phyloP scores from a whole-genome alignment of 2,113 vertebrate genomes.

The Bubo bubo region DNA sequence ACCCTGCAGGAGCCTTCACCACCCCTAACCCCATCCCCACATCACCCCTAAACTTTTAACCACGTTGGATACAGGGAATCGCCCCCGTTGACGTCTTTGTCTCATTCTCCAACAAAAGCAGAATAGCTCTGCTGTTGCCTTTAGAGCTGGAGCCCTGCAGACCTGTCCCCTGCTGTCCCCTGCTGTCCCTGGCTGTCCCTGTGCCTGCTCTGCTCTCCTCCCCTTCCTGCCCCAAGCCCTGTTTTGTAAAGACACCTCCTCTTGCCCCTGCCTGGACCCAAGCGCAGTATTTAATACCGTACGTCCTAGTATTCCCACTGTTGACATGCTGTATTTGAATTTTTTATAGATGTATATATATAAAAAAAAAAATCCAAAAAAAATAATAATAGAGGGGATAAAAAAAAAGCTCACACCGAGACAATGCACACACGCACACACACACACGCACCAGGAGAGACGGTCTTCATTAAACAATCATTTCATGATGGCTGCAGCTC shows the following conservation, averaged over 20 bases:
- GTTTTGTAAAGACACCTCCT: slow-evolving; percentile 65
- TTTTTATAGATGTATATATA: slow-evolving; percentile 80
- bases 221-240: background rate
- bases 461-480: slow-evolving; percentile 75
- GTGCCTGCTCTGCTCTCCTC: slow-evolving; percentile 19
- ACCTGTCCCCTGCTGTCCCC: background rate
- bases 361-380: slow-evolving; percentile 23
- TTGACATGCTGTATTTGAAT: slow-evolving; percentile 72
- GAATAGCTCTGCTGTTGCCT: slow-evolving; percentile 47
- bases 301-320: slow-evolving; percentile 65
- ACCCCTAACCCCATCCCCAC: background rate
- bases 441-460: slow-evolving; percentile 45
- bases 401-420: slow-evolving; percentile 28
- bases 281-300: slow-evolving; percentile 73
- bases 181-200: background rate
- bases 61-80: slow-evolving; percentile 28
- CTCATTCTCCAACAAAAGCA: slow-evolving; percentile 37
- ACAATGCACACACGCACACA: background rate
- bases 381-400: slow-evolving; percentile 27
- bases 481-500: slow-evolving; percentile 63
- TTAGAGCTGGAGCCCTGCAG: slow-evolving; percentile 33
- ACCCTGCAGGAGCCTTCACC: background rate
- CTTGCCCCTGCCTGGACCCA: slow-evolving; percentile 36
- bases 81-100: background rate
- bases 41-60: slow-evolving; percentile 5